phyloP scores from a whole-genome alignment of 2,888 invertebrate genomes.

The Lithophane ornitopus region DNA sequence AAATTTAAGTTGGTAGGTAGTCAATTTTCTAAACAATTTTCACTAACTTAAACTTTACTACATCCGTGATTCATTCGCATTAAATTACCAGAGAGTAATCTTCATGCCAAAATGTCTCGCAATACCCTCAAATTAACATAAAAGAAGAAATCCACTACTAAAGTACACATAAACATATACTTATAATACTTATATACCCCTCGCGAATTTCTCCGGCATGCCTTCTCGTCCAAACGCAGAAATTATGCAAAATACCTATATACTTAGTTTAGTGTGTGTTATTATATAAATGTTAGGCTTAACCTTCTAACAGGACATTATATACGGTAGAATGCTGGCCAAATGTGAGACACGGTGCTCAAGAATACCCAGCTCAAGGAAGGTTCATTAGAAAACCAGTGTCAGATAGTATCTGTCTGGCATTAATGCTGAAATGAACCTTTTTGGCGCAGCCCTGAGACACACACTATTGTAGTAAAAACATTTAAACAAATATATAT shows the following conservation, averaged over 20 bases:
- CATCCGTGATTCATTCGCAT: background rate
- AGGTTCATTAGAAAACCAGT: too few species aligned
- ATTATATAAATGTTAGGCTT: slow-evolving; percentile 54
- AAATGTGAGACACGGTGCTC: slow-evolving; percentile 31
- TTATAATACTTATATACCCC: background rate
- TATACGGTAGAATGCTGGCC: slow-evolving; percentile 18
- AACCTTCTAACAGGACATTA: slow-evolving; percentile 56
- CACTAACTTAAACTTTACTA: background rate
- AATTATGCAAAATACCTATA: slow-evolving; percentile 55
- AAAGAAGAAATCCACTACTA: slow-evolving; percentile 14
- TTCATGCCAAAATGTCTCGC: slow-evolving; percentile 23
- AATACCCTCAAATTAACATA: slow-evolving; percentile 33
- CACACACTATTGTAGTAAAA: too few species aligned
- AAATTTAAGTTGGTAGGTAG: background rate
- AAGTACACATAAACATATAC: slow-evolving; percentile 1
- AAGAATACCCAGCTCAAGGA: slow-evolving; percentile 4
- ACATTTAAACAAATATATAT: too few species aligned
- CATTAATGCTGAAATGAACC: too few species aligned
- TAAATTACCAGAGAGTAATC: background rate
- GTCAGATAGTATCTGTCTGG: too few species aligned
- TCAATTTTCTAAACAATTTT: background rate
- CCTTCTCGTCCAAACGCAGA: slow-evolving; percentile 44
- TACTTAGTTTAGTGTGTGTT: slow-evolving; percentile 11
- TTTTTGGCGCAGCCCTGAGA: too few species aligned
- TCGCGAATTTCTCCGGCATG: slow-evolving; percentile 56